A percentile compares a stretch with the other conserved stretches of the same genome.
These are phyloP conservation scores for Sandelia bainsii DNA, from an alignment of 2,797 vertebrate genomes.

Conservation along the genomic window DNA sequence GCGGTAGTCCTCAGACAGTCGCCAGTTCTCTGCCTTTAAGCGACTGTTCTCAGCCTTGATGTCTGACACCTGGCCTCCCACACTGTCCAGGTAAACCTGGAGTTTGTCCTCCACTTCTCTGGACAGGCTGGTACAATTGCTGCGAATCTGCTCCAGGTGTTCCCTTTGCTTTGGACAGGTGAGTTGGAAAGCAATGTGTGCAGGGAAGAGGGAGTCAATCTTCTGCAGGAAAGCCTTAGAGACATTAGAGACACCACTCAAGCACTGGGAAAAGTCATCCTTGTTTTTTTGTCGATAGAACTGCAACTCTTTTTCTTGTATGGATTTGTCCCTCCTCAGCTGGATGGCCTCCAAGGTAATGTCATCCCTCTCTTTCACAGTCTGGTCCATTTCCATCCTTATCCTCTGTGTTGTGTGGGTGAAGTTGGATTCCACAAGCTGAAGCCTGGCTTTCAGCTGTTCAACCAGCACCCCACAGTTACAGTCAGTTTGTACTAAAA, in stretches of 20 bases:
- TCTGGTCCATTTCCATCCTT: slow-evolving; percentile 53
- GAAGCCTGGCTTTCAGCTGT: slow-evolving; percentile 50
- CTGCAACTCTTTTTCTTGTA: slow-evolving; percentile 64
- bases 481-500: accelerated
- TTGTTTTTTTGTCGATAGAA: slow-evolving; percentile 70
- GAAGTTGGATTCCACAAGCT: slow-evolving; percentile 75
- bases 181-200: slow-evolving; percentile 77
- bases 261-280: slow-evolving; percentile 64
- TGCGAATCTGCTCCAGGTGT: slow-evolving; percentile 82
- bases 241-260: slow-evolving; percentile 73
- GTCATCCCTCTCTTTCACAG: slow-evolving; percentile 54
- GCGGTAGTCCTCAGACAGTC: slow-evolving; percentile 65
- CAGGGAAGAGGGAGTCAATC: slow-evolving; percentile 72
- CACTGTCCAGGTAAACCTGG: slow-evolving; percentile 77
- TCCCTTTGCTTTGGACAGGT: slow-evolving; percentile 78
- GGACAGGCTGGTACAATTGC: slow-evolving; percentile 83
- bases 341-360: slow-evolving; percentile 64
- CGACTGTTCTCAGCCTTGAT: slow-evolving; percentile 69
- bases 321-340: slow-evolving; percentile 69
- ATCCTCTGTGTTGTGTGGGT: slow-evolving; percentile 64
- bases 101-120: slow-evolving; percentile 81
- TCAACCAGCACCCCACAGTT: slow-evolving; percentile 47
- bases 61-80: slow-evolving; percentile 72
- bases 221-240: slow-evolving; percentile 74
- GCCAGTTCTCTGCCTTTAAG: slow-evolving; percentile 74